A percentile compares a stretch with the other conserved stretches of the same genome.
phyloP scores from a whole-genome alignment of 2,113 vertebrate genomes.

The Rhizomys pruinosus region DNA sequence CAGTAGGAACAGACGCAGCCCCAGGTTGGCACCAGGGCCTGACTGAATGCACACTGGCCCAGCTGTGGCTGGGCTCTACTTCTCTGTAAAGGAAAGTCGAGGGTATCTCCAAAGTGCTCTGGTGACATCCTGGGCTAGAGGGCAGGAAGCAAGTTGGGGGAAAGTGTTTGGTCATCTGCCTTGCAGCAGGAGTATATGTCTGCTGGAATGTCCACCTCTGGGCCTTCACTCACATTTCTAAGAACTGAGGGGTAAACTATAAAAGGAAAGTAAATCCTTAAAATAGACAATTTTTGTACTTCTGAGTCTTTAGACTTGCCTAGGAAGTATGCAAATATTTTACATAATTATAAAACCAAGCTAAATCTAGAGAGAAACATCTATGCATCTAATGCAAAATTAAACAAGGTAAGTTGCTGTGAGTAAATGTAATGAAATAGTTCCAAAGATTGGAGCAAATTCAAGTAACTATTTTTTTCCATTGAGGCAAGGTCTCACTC shows the following conservation, averaged over 20 bases:
- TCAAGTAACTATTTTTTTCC: neutral
- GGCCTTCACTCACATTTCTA: neutral
- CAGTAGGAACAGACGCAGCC: fast-evolving
- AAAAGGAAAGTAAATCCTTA: neutral
- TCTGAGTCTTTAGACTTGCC: neutral
- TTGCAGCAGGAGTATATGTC: too few species aligned
- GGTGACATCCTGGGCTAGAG: neutral
- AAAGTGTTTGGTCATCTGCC: neutral
- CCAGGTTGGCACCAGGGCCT: neutral
- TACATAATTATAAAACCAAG: neutral
- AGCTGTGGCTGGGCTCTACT: fast-evolving
- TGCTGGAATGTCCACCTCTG: neutral
- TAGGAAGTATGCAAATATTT: neutral
- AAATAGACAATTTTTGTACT: neutral
- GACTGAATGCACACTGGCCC: neutral
- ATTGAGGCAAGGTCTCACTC: neutral
- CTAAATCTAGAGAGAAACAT: neutral
- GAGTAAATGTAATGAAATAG: fast-evolving
- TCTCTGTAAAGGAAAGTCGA: fast-evolving
- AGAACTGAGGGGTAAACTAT: neutral
- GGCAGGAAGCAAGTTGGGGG: neutral
- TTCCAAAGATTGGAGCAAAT: fast-evolving
- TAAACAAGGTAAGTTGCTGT: too few species aligned
- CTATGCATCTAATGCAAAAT: fast-evolving
- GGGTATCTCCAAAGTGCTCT: fast-evolving